phyloP scores from a whole-genome alignment of 2,113 vertebrate species.

The Apteryx owenii region DNA sequence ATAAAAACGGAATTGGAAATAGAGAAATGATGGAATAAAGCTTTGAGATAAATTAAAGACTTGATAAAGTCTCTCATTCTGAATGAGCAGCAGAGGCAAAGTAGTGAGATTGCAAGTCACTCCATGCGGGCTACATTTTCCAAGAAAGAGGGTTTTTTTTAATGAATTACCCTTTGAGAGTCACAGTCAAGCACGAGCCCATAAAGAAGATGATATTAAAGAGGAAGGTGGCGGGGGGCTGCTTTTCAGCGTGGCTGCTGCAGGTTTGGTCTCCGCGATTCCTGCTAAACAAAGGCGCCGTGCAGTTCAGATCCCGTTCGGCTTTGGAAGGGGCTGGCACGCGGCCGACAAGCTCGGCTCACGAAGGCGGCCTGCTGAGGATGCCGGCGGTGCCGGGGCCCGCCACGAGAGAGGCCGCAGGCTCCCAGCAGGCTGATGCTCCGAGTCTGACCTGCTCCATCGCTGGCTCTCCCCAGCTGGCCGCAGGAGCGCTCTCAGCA shows the following conservation, averaged over 20 bases:
- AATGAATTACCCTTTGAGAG: conserved; percentile 32
- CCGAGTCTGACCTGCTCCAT: not conserved
- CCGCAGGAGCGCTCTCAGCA: not conserved
- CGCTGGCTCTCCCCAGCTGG: not conserved
- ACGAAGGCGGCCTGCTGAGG: not conserved
- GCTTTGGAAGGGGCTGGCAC: not conserved
- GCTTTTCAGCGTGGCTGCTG: not conserved
- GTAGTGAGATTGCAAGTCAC: not conserved
- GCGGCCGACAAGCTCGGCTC: not conserved
- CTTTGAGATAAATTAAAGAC: conserved; percentile 52
- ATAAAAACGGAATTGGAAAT: conserved; percentile 44
- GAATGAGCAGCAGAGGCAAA: not conserved
- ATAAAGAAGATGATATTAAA: not conserved
- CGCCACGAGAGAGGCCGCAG: rapidly evolving
- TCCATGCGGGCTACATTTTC: conserved; percentile 4
- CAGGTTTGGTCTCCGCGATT: not conserved
- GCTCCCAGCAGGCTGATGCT: not conserved
- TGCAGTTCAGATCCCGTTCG: not conserved
- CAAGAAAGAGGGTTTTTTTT: conserved; percentile 8
- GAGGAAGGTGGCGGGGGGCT: not conserved
- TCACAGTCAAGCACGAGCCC: not conserved
- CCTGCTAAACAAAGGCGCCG: conserved; percentile 1
- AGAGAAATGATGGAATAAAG: conserved; percentile 40
- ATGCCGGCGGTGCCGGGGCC: not conserved
- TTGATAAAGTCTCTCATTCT: not conserved